These are phyloP conservation scores for Xerus rutilus DNA, from an alignment of 2,797 vertebrate species.

Conservation along the genomic window DNA sequence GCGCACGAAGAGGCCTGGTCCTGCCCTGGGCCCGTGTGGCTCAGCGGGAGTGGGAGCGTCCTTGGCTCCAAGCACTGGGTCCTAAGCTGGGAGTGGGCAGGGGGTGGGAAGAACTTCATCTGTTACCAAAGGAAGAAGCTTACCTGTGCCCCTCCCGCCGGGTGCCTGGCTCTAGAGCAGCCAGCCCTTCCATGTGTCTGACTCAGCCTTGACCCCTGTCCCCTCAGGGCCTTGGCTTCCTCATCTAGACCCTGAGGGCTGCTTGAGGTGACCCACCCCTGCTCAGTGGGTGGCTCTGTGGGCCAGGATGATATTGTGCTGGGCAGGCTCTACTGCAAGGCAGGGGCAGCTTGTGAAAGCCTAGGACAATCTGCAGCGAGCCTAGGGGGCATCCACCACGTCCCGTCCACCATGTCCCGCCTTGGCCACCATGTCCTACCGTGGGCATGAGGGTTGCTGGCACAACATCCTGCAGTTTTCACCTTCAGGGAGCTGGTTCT, in stretches of 20 bases:
- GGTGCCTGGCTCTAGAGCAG: too few species aligned
- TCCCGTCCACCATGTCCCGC: rapidly evolving
- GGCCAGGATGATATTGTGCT: rapidly evolving
- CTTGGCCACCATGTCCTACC: not conserved
- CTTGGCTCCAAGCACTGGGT: not conserved
- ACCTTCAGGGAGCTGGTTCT: too few species aligned
- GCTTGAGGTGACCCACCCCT: rapidly evolving
- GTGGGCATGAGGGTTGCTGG: not conserved
- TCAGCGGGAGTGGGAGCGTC: not conserved
- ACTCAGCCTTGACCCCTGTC: not conserved
- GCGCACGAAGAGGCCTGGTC: not conserved
- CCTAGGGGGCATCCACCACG: not conserved
- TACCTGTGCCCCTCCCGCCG: too few species aligned
- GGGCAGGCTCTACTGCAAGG: not conserved
- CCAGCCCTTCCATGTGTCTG: rapidly evolving
- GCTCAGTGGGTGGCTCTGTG: rapidly evolving
- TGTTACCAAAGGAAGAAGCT: too few species aligned
- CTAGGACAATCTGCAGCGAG: too few species aligned
- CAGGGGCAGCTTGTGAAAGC: not conserved
- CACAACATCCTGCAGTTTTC: rapidly evolving
- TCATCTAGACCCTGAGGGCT: too few species aligned
- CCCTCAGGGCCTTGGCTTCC: not conserved
- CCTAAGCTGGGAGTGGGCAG: too few species aligned
- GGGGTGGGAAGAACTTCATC: too few species aligned
- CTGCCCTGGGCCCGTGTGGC: not conserved